Evolutionary conservation across 2,888 invertebrate species (phyloP).

Genomic region (Pseudoips prasinana): DNA sequence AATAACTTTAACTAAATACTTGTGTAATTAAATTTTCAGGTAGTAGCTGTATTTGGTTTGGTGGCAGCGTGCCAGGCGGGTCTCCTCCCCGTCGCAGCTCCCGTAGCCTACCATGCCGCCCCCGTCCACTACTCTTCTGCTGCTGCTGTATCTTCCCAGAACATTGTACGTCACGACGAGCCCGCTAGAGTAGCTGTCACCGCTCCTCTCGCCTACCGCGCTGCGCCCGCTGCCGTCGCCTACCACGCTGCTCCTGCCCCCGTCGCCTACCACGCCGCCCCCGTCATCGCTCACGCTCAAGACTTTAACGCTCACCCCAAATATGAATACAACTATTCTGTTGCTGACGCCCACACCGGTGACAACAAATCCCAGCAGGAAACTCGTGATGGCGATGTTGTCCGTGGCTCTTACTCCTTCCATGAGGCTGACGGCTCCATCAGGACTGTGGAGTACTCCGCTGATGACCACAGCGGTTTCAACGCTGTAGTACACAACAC

Average conservation of each 20-base stretch:
- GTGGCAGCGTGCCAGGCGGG: conserved; percentile 43
- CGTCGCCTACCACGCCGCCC: conserved; percentile 11
- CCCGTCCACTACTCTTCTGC: neutral
- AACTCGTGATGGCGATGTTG: conserved; percentile 68
- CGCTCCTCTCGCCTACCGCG: conserved; percentile 14
- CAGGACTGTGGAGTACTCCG: conserved; percentile 73
- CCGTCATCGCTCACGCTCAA: conserved; percentile 33
- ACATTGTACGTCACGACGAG: too few relatives aligned
- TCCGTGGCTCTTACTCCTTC: conserved; percentile 72
- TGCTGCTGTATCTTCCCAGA: too few relatives aligned
- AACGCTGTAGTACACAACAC: conserved; percentile 57
- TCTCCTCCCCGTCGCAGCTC: conserved; percentile 41
- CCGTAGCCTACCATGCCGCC: conserved; percentile 7
- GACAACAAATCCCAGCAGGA: conserved; percentile 78
- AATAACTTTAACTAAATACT: too few relatives aligned
- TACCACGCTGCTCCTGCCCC: conserved; percentile 17
- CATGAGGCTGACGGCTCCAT: conserved; percentile 74
- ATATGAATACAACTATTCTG: conserved; percentile 75
- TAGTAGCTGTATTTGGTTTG: conserved; percentile 37
- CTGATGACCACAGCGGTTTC: conserved; percentile 70
- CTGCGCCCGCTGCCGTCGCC: conserved; percentile 10
- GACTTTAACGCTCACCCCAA: conserved; percentile 46
- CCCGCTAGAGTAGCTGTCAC: too few relatives aligned
- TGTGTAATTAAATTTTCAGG: conserved; percentile 22
- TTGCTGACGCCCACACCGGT: conserved; percentile 74